Evolutionary conservation across 2,113 vertebrate genomes (phyloP), one percentile per base, ranked within the genome.

Genomic region (Sander lucioperca): DNA sequence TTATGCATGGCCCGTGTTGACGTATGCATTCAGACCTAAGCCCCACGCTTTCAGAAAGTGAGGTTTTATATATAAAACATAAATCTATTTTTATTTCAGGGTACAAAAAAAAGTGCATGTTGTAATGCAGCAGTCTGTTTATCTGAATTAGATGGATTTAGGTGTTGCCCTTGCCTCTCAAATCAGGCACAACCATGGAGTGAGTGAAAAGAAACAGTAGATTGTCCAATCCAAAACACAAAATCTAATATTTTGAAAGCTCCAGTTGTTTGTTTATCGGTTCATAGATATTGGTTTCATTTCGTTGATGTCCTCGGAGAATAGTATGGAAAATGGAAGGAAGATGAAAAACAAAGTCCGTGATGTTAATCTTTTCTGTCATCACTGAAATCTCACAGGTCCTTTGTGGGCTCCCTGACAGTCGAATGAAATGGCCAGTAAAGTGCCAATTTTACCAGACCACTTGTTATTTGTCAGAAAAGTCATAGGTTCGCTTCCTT

Each of bases 381-480:
- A 90, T 92, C 85, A 54, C 81, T 88, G 93, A 93, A 87, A 78
- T 87, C 86, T 86, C 61, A 47, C 61, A 76, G 86, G 75, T 87
- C 89, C 78, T 87, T 75, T 68, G 61, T 62, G 54, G 76, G 71
- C 73, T 84, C 76, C 21, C 67, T 88, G 90, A 90, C 93, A 92
- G 85, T 90, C 85, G 21, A 72, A 91, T 88, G 79, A 90, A 94
- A 94, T 70, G 80, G 74, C 77, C 89, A 70, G 86, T 74, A 93
- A 93, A 95, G 91, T 93, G 91, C 83, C 91, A 94, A 90, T 94
- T 90, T 93, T 86, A 92, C 91, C 83, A 70, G 59, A 87, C 88
- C 71, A 61, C 86, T 87, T 83, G 77, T 91, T 95, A 90, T 93
- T 91, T 83, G 83, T 75, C 71, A 58, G 82, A 63, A 82, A 77